Evolutionary conservation across 1,140 invertebrate species (phyloP), one percentile per base, ranked within the genome.

Genomic region (Nephotettix cincticeps): DNA sequence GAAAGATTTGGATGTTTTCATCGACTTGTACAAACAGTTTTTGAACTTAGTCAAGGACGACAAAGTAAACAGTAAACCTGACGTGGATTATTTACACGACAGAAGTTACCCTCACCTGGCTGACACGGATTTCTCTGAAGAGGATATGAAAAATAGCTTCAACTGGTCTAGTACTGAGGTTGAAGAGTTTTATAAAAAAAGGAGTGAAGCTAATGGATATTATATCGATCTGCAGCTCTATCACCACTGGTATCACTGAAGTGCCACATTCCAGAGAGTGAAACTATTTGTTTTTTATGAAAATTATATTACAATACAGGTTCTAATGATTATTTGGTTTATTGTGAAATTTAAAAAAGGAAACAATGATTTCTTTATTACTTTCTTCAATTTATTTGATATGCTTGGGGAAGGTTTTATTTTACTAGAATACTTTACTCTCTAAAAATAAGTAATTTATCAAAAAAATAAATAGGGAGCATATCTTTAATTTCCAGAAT

Each of bases 141-240:
- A 51, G 47, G 47, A 51, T n/a, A 51, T 51, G 47, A 51, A 19
- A 21, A 51, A 51, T 21, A 51, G 19, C 47, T 51, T 51, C 47
- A 51, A 51, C 47, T 51, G 47, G 47, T 19, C 47, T 3, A 51
- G 47, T n/a, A n/a, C n/a, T 4, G 47, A 51, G 47, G 47, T 51
- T 4, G 14, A 21, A 51, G 21, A 17, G 14, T 51, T 51, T 51
- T 51, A 51, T 21, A 51, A 51, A n/a, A 51, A 51, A n/a, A 4
- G 47, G 21, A 51, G 21, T 51, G 19, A 19, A 4, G 47, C 47
- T 21, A 51, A 51, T n/a, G 47, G 21, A 17, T 21, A 51, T n/a
- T 51, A 51, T n/a, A 51, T 51, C 4, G 47, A 51, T n/a, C n/a
- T 51, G 4, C 47, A 51, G 47, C n/a, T 51, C 6, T 51, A 51